phyloP scores from a whole-genome alignment of 2,797 vertebrate species.

The Leuciscus waleckii region DNA sequence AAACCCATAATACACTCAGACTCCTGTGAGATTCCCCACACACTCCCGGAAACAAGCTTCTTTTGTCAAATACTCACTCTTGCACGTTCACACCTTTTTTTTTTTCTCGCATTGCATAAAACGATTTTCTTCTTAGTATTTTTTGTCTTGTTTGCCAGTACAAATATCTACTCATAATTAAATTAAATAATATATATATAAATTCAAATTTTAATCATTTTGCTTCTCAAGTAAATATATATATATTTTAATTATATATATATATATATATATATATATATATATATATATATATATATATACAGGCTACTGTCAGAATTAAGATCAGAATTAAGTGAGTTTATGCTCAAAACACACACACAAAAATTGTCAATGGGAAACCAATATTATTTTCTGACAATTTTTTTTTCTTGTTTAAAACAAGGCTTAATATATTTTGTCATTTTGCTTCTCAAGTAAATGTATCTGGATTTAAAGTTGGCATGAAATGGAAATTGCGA shows the following conservation, averaged over 20 bases:
- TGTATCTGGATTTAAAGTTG: not conserved
- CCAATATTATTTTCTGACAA: no score
- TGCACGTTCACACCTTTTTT: constrained; percentile 15
- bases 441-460: not conserved
- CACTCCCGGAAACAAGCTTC: constrained; percentile 12
- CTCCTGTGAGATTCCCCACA: constrained; percentile 41
- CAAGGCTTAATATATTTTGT: not conserved
- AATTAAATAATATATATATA: not conserved
- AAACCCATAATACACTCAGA: constrained; percentile 33
- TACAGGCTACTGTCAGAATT: no score
- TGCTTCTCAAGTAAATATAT: no score
- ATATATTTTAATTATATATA: no score
- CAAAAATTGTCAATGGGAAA: not conserved
- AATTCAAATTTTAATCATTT: no score
- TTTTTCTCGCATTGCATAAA: not conserved
- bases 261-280: not conserved
- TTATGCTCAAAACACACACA: no score
- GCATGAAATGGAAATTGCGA: not conserved
- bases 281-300: no score
- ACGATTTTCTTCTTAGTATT: not conserved
- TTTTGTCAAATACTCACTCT: constrained; percentile 34
- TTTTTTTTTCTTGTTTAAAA: not conserved
- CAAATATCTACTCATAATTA: not conserved
- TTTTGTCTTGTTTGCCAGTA: not conserved
- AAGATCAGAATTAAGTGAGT: no score